Evolutionary conservation across 2,888 invertebrate species (phyloP).

Genomic region (Crioceris asparagi): DNA sequence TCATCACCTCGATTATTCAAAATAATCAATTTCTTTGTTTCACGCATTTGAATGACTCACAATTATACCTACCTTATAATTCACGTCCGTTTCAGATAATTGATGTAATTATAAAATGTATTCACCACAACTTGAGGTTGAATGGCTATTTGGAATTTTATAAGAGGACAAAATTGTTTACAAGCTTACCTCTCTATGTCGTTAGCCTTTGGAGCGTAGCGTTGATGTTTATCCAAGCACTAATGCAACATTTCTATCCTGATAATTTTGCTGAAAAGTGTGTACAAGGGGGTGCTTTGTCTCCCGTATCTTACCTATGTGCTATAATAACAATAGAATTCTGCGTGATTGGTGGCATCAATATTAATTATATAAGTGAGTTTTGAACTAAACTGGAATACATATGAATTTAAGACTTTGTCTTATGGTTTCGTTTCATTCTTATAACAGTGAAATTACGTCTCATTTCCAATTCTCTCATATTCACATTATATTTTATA

Average conservation of each 20-base stretch:
- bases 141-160: slow-evolving; percentile 61
- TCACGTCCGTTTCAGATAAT: slow-evolving; percentile 38
- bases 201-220: slow-evolving; percentile 52
- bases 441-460: background rate
- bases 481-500: too few relatives aligned
- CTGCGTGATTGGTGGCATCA: slow-evolving; percentile 39
- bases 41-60: background rate
- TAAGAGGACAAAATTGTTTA: slow-evolving; percentile 47
- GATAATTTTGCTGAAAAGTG: slow-evolving; percentile 43
- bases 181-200: slow-evolving; percentile 50
- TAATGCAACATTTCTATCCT: slow-evolving; percentile 47
- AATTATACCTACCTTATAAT: background rate
- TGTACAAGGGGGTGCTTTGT: slow-evolving; percentile 39
- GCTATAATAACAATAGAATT: slow-evolving; percentile 43
- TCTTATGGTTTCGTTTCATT: background rate
- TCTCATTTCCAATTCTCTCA: background rate
- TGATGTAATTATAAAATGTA: slow-evolving; percentile 47
- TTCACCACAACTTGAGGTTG: slow-evolving; percentile 50
- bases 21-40: background rate
- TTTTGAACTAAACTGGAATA: slow-evolving; percentile 5
- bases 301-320: slow-evolving; percentile 49
- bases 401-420: slow-evolving; percentile 3
- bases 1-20: background rate
- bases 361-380: slow-evolving; percentile 46
- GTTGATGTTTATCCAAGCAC: slow-evolving; percentile 44